A percentile compares a stretch with the other conserved stretches of the same genome.
These are phyloP conservation scores for Gallinago media DNA, from an alignment of 2,113 vertebrate genomes.

Conservation along the genomic window DNA sequence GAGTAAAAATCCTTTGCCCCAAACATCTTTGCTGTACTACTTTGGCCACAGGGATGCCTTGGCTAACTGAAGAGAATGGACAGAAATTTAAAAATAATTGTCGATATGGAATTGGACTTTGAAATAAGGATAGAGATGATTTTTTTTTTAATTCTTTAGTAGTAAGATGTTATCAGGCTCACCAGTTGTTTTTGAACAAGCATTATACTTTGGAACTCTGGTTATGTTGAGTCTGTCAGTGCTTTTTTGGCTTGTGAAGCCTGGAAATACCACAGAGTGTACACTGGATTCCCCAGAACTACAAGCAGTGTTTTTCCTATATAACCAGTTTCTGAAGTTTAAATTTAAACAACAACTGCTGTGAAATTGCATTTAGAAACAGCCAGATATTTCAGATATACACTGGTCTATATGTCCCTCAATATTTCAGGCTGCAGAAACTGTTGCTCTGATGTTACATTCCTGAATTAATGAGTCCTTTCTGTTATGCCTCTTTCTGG, in stretches of 20 bases:
- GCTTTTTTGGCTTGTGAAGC: neutral
- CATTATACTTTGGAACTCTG: neutral
- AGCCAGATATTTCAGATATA: neutral
- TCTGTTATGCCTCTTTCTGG: neutral
- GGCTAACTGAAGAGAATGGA: neutral
- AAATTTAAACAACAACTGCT: neutral
- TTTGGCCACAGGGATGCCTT: neutral
- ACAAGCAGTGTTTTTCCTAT: neutral
- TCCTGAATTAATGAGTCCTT: neutral
- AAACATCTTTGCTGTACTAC: neutral
- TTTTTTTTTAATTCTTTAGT: neutral
- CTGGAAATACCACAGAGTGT: neutral
- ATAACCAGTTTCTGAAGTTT: neutral
- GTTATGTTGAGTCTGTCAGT: neutral
- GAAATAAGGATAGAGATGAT: neutral
- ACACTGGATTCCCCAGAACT: neutral
- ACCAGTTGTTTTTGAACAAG: neutral
- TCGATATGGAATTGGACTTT: neutral
- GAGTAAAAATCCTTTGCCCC: neutral
- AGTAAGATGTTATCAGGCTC: neutral
- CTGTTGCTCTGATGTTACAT: neutral
- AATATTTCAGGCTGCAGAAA: neutral
- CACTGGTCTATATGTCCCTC: neutral
- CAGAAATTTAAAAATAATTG: neutral
- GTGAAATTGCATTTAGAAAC: neutral